Evolutionary conservation across 2,888 invertebrate genomes (phyloP).

Genomic region (Geotrupes spiniger): DNA sequence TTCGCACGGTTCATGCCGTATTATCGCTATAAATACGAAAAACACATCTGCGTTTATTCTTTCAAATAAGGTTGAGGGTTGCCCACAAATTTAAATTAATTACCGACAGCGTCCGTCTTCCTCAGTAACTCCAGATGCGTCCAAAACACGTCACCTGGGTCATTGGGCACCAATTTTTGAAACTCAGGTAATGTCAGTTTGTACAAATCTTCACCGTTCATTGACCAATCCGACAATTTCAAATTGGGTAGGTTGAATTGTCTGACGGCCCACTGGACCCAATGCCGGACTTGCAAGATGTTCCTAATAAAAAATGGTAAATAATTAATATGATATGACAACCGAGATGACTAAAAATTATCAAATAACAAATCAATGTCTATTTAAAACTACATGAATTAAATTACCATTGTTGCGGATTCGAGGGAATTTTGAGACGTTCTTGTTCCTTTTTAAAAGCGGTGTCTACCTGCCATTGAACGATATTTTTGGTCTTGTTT

Average conservation of each 20-base stretch:
- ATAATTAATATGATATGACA: too few relatives aligned
- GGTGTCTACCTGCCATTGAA: constrained; percentile 81
- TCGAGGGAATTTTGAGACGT: constrained; percentile 63
- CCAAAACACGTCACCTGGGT: constrained; percentile 89
- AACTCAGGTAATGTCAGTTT: constrained; percentile 68
- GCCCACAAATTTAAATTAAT: too few relatives aligned
- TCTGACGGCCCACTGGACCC: constrained; percentile 91
- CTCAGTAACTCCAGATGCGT: constrained; percentile 87
- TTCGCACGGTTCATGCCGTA: constrained; percentile 32
- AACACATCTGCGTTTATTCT: too few relatives aligned
- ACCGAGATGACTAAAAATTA: too few relatives aligned
- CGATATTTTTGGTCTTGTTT: constrained; percentile 49
- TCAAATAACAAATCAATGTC: too few relatives aligned
- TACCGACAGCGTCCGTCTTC: constrained; percentile 88
- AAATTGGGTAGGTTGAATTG: constrained; percentile 79
- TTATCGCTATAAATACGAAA: constrained; percentile 38
- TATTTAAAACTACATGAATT: too few relatives aligned
- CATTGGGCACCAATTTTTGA: constrained; percentile 68
- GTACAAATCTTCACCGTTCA: constrained; percentile 71
- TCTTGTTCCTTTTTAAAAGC: constrained; percentile 74
- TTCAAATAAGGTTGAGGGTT: too few relatives aligned
- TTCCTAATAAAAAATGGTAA: constrained; percentile 56
- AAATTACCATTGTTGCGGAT: constrained; percentile 61
- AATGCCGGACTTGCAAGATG: constrained; percentile 78
- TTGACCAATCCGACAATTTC: constrained; percentile 71